A percentile compares a stretch with the other conserved stretches of the same genome.
Evolutionary conservation across 1,140 invertebrate genomes (phyloP).

Genomic region (Drosophila punjabiensis): DNA sequence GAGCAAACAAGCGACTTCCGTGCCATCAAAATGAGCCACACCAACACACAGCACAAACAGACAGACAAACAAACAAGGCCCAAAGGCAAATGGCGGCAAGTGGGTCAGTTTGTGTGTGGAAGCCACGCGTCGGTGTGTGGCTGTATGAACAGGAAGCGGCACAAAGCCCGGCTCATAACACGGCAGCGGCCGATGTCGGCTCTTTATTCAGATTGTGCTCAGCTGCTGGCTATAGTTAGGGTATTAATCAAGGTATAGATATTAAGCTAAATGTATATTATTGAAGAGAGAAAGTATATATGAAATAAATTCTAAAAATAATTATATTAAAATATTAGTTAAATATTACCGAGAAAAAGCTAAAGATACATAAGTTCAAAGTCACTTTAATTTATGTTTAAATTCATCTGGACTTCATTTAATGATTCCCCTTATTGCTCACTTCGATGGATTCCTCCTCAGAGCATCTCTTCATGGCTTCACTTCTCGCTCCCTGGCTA

Average conservation of each 20-base stretch:
- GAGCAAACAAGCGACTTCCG: conserved; percentile 75
- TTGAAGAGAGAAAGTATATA: too few species aligned
- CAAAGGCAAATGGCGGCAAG: conserved; percentile 16
- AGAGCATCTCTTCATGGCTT: neutral
- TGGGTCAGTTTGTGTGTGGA: conserved; percentile 6
- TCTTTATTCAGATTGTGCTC: conserved; percentile 43
- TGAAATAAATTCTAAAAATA: too few species aligned
- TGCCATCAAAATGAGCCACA: conserved; percentile 64
- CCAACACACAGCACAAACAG: conserved; percentile 31
- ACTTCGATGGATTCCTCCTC: neutral
- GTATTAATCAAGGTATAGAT: neutral
- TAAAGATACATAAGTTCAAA: neutral
- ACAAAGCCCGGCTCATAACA: conserved; percentile 45
- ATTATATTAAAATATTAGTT: neutral
- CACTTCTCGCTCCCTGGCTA: neutral
- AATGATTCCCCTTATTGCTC: neutral
- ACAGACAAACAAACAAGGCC: conserved; percentile 44
- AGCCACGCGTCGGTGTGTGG: neutral
- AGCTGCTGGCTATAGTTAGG: neutral
- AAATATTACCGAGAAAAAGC: neutral
- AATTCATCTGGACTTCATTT: neutral
- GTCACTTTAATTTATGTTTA: neutral
- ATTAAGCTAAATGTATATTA: too few species aligned
- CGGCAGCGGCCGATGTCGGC: conserved; percentile 16
- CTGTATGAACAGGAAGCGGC: conserved; percentile 22